These are phyloP conservation scores for Ictalurus punctatus DNA, from an alignment of 2,113 vertebrate genomes.

Conservation along the genomic window DNA sequence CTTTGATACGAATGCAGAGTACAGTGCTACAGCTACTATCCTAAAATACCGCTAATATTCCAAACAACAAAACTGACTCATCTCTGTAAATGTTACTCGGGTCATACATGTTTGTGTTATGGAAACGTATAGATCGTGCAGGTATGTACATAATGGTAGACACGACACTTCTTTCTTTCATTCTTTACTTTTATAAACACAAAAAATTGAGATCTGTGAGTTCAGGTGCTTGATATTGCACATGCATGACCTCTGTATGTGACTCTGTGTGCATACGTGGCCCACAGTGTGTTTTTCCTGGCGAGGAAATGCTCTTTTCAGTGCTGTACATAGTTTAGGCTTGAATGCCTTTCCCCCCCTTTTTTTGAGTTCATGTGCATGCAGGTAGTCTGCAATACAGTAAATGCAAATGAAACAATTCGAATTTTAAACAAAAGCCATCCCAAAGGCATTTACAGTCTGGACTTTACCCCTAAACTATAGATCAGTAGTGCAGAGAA, in stretches of 20 bases:
- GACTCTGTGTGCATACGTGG: constrained; percentile 27
- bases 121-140: neutral
- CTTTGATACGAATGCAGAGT: neutral
- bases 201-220: neutral
- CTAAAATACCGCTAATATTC: neutral
- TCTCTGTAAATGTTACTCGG: neutral
- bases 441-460: neutral
- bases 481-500: constrained; percentile 15
- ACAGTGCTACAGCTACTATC: neutral
- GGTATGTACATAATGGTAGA: neutral
- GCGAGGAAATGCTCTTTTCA: neutral
- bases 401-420: neutral
- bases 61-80: neutral
- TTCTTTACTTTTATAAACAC: neutral
- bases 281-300: constrained; percentile 10
- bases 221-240: neutral
- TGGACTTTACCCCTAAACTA: constrained; percentile 7
- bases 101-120: neutral
- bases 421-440: neutral
- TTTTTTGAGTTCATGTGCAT: neutral
- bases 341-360: neutral
- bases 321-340: constrained; percentile 16
- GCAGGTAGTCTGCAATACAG: too few relatives aligned
- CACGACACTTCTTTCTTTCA: neutral
- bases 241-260: neutral